Conservation (phyloP, 2,797 vertebrate species). For the Leptoclinus maculatus region DNA sequence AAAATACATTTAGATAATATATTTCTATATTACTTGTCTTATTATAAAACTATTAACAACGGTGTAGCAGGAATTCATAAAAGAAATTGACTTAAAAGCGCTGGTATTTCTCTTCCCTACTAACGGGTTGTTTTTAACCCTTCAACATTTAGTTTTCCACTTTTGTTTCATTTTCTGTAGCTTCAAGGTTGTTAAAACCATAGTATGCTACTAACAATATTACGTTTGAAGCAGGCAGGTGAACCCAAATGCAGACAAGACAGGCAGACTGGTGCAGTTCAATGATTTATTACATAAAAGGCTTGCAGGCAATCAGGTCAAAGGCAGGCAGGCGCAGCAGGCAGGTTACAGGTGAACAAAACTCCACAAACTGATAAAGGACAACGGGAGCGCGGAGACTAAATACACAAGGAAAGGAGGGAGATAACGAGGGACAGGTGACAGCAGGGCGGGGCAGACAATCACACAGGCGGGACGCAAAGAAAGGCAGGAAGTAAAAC, state of each 20-base stretch:
- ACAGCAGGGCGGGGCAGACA: not conserved
- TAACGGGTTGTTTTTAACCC: slow-evolving; percentile 2
- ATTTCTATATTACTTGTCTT: slow-evolving; percentile 27
- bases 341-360: not conserved
- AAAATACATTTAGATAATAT: slow-evolving; percentile 21
- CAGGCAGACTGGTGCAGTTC: not conserved
- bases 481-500: not conserved
- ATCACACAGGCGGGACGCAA: not conserved
- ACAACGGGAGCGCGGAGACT: not conserved
- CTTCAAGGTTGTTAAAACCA: not conserved
- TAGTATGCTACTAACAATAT: not conserved
- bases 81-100: not conserved
- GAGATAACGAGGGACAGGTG: not conserved
- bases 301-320: not conserved
- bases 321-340: not conserved
- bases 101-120: not conserved
- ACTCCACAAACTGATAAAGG: not conserved
- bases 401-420: not conserved
- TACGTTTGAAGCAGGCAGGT: not conserved
- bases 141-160: not conserved
- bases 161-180: not conserved
- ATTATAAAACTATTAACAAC: slow-evolving; percentile 24
- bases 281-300: not conserved
- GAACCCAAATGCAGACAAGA: not conserved
- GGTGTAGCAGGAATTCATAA: slow-evolving; percentile 13